Evolutionary conservation across 64 coral and sea anemone species (phyloP).

Genomic region (Anthopleura sola): DNA sequence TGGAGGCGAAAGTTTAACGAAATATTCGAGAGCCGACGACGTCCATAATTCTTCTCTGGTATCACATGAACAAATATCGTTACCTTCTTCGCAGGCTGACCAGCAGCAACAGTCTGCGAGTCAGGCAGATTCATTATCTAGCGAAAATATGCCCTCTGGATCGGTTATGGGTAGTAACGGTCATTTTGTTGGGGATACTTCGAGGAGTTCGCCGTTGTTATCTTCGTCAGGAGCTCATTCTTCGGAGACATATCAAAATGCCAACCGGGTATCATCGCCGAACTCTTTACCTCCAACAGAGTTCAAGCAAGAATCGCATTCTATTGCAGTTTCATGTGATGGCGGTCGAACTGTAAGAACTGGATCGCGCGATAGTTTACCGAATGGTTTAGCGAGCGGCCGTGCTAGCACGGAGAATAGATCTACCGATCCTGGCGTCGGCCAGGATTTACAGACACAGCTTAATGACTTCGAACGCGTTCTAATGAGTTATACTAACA

Average conservation of each 20-base stretch:
- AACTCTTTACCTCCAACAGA: slow-evolving; percentile 49
- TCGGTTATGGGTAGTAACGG: slow-evolving; percentile 11
- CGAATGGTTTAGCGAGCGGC: slow-evolving; percentile 43
- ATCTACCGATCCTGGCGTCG: slow-evolving; percentile 28
- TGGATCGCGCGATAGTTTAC: slow-evolving; percentile 39
- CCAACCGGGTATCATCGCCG: slow-evolving; percentile 38
- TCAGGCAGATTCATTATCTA: background rate
- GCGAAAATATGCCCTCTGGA: background rate
- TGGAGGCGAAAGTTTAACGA: slow-evolving; percentile 23
- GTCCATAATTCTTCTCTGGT: slow-evolving; percentile 28
- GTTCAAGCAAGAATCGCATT: slow-evolving; percentile 78
- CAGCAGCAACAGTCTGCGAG: slow-evolving; percentile 25
- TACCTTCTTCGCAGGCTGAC: slow-evolving; percentile 29
- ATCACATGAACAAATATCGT: slow-evolving; percentile 50
- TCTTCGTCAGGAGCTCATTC: slow-evolving; percentile 30
- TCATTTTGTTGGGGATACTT: slow-evolving; percentile 23
- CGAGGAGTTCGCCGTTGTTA: slow-evolving; percentile 48
- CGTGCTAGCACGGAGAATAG: slow-evolving; percentile 23
- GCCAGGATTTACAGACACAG: slow-evolving; percentile 46
- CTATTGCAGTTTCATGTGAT: slow-evolving; percentile 69
- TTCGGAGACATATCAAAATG: slow-evolving; percentile 29
- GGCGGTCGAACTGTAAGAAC: slow-evolving; percentile 21
- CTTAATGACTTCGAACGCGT: slow-evolving; percentile 62
- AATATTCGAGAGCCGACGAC: slow-evolving; percentile 41
- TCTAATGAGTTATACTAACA: slow-evolving; percentile 42